Base-by-base conservation (phyloP, 2,797 vertebrate species). In the Myotis daubentonii region DNA sequence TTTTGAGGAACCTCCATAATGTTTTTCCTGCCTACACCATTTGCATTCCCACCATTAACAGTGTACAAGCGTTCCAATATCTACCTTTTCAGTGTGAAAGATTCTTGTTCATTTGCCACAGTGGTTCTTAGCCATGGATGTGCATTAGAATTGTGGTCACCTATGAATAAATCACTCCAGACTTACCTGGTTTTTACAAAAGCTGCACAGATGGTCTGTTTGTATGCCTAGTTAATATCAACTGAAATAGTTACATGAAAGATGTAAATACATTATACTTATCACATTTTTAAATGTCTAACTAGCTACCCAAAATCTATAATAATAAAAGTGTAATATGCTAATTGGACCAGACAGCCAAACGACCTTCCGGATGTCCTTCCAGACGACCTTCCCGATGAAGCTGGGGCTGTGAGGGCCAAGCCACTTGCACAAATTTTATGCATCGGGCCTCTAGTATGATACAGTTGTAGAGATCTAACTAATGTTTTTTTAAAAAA, bases 171-270 rank as follows among this genome's bases (percentile, higher is more conserved):
- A n/a, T 74, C 9, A 72, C 41, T 44, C 47, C 41, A 75, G 55
- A 92, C 57, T 36, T 70, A 72, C 65, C 41, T 95, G 22, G 20
- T 51, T 57, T 41, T 93, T 80, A 85, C 30, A 82, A 23, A 76
- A 86, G 60, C 65, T 82, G 11, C 53, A 38, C 19, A 33, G n/a
- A 16, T 62, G 55, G 57, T 65, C 49, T 85, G 25, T 82, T 36
- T 97, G 2, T 81, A 41, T 2, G 60, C 20, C 57, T 87, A 68
- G 12, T 85, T 91, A 76, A n/a, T 72, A 92, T 49, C 47, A 78
- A 84, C 51, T 84, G 44, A 93, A 93, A 87, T 62, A 57, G 30
- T 41, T 41, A 88, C 90, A 65, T 86, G 83, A 70, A 80, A 81
- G 49, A 65, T 80, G 30, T 28, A 62, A 76, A 91, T 72, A 80